These are phyloP conservation scores for Drosophila subobscura DNA, from an alignment of 1,140 invertebrate species.

Conservation along the genomic window DNA sequence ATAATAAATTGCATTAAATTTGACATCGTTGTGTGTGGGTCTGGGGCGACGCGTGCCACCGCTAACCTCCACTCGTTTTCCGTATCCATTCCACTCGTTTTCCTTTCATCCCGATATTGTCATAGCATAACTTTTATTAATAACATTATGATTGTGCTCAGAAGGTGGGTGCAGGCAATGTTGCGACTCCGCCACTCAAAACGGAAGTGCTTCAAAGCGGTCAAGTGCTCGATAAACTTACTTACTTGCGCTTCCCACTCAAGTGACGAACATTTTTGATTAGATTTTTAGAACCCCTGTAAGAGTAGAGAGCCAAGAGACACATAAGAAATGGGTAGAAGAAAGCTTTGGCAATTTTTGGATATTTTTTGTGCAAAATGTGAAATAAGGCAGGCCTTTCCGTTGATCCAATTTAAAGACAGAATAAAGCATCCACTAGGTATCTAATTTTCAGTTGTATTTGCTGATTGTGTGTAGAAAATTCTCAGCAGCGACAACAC, in stretches of 20 bases:
- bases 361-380: too few species aligned
- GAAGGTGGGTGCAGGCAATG: not conserved
- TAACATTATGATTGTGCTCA: constrained; percentile 71
- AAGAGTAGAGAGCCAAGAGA: too few species aligned
- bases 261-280: constrained; percentile 23
- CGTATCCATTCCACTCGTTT: constrained; percentile 42
- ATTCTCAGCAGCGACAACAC: constrained; percentile 8
- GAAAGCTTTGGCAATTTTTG: too few species aligned
- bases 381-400: too few species aligned
- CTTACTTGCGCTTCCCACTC: not conserved
- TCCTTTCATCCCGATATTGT: constrained; percentile 70
- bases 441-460: not conserved
- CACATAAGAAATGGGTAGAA: too few species aligned
- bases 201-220: constrained; percentile 25
- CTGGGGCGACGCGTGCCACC: constrained; percentile 47
- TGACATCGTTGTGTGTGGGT: constrained; percentile 54
- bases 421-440: too few species aligned
- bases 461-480: constrained; percentile 7
- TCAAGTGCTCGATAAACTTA: constrained; percentile 12
- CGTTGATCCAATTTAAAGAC: too few species aligned
- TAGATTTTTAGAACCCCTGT: not conserved
- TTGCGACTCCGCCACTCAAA: not conserved
- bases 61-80: constrained; percentile 26
- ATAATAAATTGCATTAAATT: constrained; percentile 83
- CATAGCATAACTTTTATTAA: constrained; percentile 75